These are phyloP conservation scores for Labroides dimidiatus DNA, from an alignment of 2,797 vertebrate genomes.

Conservation along the genomic window DNA sequence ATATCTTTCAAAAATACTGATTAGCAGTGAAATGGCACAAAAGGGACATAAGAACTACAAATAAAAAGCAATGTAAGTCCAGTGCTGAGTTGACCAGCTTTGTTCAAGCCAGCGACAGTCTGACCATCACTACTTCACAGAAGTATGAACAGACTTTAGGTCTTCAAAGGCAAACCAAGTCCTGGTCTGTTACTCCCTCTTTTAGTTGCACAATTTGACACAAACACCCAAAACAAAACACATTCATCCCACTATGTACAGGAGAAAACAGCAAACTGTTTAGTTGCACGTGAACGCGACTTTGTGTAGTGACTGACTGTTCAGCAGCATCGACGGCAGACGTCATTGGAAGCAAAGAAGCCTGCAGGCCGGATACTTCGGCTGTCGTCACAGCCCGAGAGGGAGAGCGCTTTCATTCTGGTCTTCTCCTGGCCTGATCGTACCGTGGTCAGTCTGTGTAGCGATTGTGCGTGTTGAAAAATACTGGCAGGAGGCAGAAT, in stretches of 20 bases:
- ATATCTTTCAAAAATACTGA: constrained; percentile 12
- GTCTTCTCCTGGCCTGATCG: constrained; percentile 14
- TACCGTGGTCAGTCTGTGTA: constrained; percentile 31
- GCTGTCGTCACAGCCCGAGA: constrained; percentile 45
- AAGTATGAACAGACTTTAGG: constrained; percentile 59
- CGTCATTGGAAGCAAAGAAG: constrained; percentile 45
- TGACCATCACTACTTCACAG: constrained; percentile 63
- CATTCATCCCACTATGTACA: constrained; percentile 59
- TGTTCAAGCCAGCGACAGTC: constrained; percentile 41
- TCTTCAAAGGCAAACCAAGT: constrained; percentile 67
- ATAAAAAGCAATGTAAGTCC: not conserved
- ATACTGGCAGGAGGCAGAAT: constrained; percentile 51
- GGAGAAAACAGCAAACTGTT: constrained; percentile 49
- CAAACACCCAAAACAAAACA: constrained; percentile 47
- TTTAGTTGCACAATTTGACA: constrained; percentile 75
- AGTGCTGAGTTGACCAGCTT: constrained; percentile 22
- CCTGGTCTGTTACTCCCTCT: constrained; percentile 26
- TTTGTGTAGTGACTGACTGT: constrained; percentile 36
- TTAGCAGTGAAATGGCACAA: constrained; percentile 35
- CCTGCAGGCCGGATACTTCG: constrained; percentile 33
- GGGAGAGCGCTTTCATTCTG: constrained; percentile 9
- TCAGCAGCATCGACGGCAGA: constrained; percentile 52
- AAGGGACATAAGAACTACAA: constrained; percentile 16
- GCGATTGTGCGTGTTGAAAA: constrained; percentile 46
- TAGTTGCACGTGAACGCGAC: constrained; percentile 32